These are phyloP conservation scores for Koerneria pararmatus DNA, from an alignment of 2,888 invertebrate genomes.

Conservation along the genomic window DNA sequence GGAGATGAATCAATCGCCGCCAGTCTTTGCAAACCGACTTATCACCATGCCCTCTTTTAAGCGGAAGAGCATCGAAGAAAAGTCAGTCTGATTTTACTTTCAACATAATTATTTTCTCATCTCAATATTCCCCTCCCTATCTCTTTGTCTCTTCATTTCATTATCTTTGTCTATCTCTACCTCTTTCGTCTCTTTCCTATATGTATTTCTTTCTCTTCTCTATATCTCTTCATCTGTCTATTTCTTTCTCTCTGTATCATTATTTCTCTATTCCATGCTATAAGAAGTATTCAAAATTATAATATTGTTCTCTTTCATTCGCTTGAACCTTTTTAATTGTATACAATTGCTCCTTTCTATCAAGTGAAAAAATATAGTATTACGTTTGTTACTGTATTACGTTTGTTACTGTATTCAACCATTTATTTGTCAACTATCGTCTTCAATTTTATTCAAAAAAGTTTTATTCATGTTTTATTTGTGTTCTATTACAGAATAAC, in stretches of 20 bases:
- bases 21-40: slow-evolving; percentile 30
- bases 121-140: neutral
- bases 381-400: neutral
- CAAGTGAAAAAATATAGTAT: neutral
- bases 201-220: too few species aligned
- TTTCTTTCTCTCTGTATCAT: too few species aligned
- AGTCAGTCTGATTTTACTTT: slow-evolving; percentile 25
- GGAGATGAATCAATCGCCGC: slow-evolving; percentile 37
- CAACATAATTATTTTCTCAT: neutral
- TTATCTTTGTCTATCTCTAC: too few species aligned
- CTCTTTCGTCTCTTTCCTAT: too few species aligned
- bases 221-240: too few species aligned
- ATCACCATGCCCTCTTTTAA: slow-evolving; percentile 35
- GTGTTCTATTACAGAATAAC: slow-evolving; percentile 33
- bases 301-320: too few species aligned
- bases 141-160: too few species aligned
- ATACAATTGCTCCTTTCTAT: neutral
- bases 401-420: neutral
- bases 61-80: slow-evolving; percentile 40
- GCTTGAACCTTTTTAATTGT: too few species aligned
- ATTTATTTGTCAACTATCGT: neutral
- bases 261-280: too few species aligned
- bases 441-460: neutral
- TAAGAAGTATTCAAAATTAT: too few species aligned
- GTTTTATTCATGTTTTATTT: neutral